Evolutionary conservation across 2,888 invertebrate genomes (phyloP).

Genomic region (Diarsia brunnea): DNA sequence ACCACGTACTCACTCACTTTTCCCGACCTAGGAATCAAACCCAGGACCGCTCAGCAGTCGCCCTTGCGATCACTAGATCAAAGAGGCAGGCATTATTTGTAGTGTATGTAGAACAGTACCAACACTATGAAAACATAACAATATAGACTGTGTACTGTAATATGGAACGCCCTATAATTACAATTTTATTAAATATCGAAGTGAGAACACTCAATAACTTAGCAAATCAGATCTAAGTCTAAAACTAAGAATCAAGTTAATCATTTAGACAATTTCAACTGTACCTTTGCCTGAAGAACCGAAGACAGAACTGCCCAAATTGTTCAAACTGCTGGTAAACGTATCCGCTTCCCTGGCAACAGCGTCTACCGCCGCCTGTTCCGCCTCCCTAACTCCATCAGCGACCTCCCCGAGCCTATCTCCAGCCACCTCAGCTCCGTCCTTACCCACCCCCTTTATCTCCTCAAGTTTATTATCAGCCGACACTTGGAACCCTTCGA

Average conservation of each 20-base stretch:
- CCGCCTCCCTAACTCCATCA: conserved; percentile 72
- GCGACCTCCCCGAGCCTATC: conserved; percentile 77
- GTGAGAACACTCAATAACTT: not conserved
- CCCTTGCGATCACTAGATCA: no score
- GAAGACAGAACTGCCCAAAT: conserved; percentile 87
- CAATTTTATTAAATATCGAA: not conserved
- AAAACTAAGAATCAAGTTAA: not conserved
- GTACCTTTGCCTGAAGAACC: conserved; percentile 88
- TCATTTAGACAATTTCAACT: conserved; percentile 22
- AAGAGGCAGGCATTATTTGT: no score
- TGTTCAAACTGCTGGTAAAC: conserved; percentile 86
- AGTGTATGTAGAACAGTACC: no score
- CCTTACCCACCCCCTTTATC: conserved; percentile 77
- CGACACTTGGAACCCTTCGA: conserved; percentile 87
- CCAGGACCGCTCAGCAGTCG: no score
- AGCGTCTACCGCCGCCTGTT: conserved; percentile 74
- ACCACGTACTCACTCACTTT: no score
- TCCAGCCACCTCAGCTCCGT: conserved; percentile 77
- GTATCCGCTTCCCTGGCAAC: conserved; percentile 83
- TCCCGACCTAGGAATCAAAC: no score
- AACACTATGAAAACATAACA: no score
- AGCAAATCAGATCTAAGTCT: not conserved
- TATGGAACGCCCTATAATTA: no score
- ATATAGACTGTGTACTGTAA: no score
- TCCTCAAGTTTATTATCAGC: conserved; percentile 87